These are phyloP conservation scores for Atherix ibis DNA, from an alignment of 2,888 invertebrate species.

Conservation along the genomic window DNA sequence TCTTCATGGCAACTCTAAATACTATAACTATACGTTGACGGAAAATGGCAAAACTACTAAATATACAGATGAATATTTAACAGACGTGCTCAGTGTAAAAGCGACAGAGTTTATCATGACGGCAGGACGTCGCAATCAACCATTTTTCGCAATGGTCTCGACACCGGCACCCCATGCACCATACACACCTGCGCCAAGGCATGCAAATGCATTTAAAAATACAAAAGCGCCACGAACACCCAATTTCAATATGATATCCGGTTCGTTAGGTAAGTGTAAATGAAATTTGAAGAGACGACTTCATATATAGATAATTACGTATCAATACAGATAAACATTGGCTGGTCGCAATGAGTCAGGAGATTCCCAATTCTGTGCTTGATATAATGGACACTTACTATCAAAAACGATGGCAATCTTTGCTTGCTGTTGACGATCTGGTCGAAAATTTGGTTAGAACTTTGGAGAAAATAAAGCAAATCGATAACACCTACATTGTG, in stretches of 20 bases:
- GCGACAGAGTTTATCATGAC: slow-evolving; percentile 16
- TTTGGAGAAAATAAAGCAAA: slow-evolving; percentile 36
- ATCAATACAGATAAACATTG: slow-evolving; percentile 61
- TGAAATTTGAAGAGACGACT: no score
- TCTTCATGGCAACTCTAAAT: slow-evolving; percentile 79
- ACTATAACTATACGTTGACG: slow-evolving; percentile 76
- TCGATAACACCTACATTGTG: slow-evolving; percentile 65
- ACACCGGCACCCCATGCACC: slow-evolving; percentile 81
- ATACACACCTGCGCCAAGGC: slow-evolving; percentile 64
- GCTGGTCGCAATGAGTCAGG: slow-evolving; percentile 52
- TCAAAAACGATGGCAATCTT: slow-evolving; percentile 58
- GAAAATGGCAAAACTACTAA: slow-evolving; percentile 58
- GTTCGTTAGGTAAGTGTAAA: slow-evolving; percentile 14
- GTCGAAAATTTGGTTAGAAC: slow-evolving; percentile 45
- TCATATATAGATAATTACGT: no score
- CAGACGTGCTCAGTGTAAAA: slow-evolving; percentile 53
- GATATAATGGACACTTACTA: slow-evolving; percentile 52
- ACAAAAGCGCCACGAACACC: slow-evolving; percentile 48
- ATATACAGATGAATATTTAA: slow-evolving; percentile 57
- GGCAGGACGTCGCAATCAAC: slow-evolving; percentile 23
- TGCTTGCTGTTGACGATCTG: slow-evolving; percentile 78
- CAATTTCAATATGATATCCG: slow-evolving; percentile 43
- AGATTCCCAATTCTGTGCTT: slow-evolving; percentile 43
- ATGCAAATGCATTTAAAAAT: slow-evolving; percentile 43
- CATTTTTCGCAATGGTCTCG: slow-evolving; percentile 74